phyloP scores from a whole-genome alignment of 2,888 invertebrate species.

The Amphimallon solstitiale region DNA sequence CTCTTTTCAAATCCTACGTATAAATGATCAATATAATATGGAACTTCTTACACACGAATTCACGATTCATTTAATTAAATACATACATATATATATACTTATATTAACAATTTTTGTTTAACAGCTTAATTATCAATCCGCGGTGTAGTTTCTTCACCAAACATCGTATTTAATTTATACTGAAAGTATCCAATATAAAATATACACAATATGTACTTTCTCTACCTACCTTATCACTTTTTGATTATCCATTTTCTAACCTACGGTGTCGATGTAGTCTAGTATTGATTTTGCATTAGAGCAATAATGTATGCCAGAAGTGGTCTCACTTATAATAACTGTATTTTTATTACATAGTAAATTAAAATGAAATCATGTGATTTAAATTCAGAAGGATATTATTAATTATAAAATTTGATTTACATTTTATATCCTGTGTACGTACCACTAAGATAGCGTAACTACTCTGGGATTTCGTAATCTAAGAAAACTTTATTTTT shows the following conservation, averaged over 20 bases:
- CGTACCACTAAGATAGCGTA: too few species aligned
- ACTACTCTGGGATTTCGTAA: too few species aligned
- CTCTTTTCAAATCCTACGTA: background rate
- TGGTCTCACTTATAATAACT: background rate
- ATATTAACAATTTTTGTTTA: too few species aligned
- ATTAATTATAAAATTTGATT: too few species aligned
- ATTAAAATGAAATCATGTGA: too few species aligned
- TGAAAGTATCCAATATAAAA: background rate
- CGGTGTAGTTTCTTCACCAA: constrained; percentile 12
- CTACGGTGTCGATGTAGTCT: background rate
- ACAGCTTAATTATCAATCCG: constrained; percentile 1
- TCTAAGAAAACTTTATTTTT: too few species aligned
- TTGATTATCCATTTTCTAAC: background rate
- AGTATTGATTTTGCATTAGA: background rate
- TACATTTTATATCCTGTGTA: too few species aligned
- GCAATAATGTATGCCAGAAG: background rate
- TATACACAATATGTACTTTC: background rate
- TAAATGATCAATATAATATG: background rate
- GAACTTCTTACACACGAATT: too few species aligned
- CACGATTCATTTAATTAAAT: background rate
- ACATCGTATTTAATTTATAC: background rate
- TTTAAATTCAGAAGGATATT: too few species aligned
- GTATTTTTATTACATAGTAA: too few species aligned
- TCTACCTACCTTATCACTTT: background rate
- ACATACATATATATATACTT: too few species aligned